Percentiles rank a stretch among this genome's conserved stretches.
phyloP scores from a whole-genome alignment of 2,113 vertebrate genomes.

The Pandion haliaetus region DNA sequence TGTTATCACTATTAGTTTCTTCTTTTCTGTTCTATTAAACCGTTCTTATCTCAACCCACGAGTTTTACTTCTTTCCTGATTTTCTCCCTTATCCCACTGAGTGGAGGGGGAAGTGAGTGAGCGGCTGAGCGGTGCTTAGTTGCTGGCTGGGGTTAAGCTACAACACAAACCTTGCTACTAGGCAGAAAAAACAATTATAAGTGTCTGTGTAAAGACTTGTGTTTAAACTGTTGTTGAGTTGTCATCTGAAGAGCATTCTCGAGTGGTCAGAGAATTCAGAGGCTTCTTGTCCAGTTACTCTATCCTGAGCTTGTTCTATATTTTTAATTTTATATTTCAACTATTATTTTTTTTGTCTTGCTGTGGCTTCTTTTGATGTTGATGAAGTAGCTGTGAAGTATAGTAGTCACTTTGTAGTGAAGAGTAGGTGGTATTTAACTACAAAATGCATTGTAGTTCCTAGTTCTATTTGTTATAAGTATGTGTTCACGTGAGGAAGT shows the following conservation, averaged over 20 bases:
- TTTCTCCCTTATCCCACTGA: too few relatives aligned
- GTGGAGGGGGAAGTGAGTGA: too few relatives aligned
- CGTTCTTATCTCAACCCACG: too few relatives aligned
- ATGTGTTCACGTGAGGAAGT: not conserved
- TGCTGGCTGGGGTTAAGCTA: too few relatives aligned
- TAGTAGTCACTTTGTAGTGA: not conserved
- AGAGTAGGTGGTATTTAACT: not conserved
- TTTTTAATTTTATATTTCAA: not conserved
- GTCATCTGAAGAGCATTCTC: not conserved
- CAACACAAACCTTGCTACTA: not conserved
- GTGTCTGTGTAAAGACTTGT: not conserved
- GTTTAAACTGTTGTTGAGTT: not conserved
- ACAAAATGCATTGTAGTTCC: not conserved
- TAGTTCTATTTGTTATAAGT: not conserved
- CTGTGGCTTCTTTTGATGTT: not conserved
- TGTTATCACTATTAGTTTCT: too few relatives aligned
- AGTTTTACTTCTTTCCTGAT: too few relatives aligned
- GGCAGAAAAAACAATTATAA: slow-evolving; percentile 2
- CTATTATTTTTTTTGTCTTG: not conserved
- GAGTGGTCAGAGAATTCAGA: not conserved
- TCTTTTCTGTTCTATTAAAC: too few relatives aligned
- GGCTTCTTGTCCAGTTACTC: not conserved
- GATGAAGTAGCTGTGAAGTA: not conserved
- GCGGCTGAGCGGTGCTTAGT: too few relatives aligned
- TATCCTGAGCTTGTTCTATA: not conserved